Conservation (phyloP, 2,888 invertebrate species). For the Nowickia ferox region DNA sequence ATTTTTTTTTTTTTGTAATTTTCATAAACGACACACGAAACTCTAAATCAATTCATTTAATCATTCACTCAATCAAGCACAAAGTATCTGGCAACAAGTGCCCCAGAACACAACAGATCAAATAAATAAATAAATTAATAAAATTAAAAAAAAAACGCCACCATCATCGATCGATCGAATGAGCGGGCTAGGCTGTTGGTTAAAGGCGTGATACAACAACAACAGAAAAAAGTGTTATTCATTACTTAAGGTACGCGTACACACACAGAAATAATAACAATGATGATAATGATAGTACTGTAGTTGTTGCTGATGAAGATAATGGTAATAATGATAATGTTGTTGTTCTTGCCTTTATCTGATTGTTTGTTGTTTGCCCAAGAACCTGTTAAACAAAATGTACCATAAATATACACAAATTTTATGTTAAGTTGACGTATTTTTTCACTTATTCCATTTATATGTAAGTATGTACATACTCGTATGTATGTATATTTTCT, state of each 20-base stretch:
- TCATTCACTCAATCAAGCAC: slow-evolving; percentile 40
- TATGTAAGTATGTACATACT: too few species aligned
- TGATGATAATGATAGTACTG: not conserved
- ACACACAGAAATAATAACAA: too few species aligned
- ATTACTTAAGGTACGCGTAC: slow-evolving; percentile 11
- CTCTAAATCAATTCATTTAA: slow-evolving; percentile 30
- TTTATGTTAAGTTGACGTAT: slow-evolving; percentile 45
- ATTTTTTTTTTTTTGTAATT: not conserved
- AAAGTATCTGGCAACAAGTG: slow-evolving; percentile 25
- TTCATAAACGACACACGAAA: slow-evolving; percentile 54
- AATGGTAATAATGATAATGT: slow-evolving; percentile 23
- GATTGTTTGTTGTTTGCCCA: slow-evolving; percentile 39
- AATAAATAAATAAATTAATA: not conserved
- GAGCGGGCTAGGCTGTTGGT: slow-evolving; percentile 24
- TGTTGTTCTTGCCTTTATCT: slow-evolving; percentile 44
- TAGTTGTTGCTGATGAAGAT: not conserved
- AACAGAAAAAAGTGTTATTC: slow-evolving; percentile 56
- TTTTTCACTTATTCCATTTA: slow-evolving; percentile 29
- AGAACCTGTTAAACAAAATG: slow-evolving; percentile 41
- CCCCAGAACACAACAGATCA: slow-evolving; percentile 1
- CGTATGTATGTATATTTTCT: slow-evolving; percentile 1
- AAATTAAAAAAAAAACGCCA: slow-evolving; percentile 8
- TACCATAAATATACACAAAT: not conserved
- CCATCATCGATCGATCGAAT: slow-evolving; percentile 1
- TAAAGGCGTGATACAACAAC: slow-evolving; percentile 55